These are phyloP conservation scores for Daphoenositta chrysoptera DNA, from an alignment of 2,113 vertebrate genomes.

Conservation along the genomic window DNA sequence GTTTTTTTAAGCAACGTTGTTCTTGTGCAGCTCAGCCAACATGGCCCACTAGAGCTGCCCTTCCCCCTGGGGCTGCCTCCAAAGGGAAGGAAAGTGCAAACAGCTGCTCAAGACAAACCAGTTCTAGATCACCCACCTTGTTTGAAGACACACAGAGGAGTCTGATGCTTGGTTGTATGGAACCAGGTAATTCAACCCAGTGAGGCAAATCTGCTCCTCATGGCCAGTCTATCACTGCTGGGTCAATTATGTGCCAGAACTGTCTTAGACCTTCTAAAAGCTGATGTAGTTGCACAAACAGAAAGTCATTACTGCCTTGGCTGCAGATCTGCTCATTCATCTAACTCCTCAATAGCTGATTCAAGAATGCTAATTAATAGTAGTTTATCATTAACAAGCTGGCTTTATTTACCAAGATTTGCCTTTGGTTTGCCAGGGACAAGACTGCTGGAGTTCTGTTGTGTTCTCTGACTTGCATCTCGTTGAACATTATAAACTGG, in stretches of 20 bases:
- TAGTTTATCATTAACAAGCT: not conserved
- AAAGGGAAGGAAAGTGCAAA: not conserved
- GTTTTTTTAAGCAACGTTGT: not conserved
- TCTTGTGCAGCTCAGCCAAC: not conserved
- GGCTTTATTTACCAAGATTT: not conserved
- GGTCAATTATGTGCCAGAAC: not conserved
- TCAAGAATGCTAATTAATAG: slow-evolving; percentile 15
- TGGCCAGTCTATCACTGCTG: not conserved
- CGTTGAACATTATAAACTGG: not conserved
- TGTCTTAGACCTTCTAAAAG: not conserved
- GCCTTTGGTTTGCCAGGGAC: not conserved
- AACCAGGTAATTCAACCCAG: not conserved
- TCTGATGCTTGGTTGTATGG: not conserved
- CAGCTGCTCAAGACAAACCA: not conserved
- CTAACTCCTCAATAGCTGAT: not conserved
- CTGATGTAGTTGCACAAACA: slow-evolving; percentile 13
- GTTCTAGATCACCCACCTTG: not conserved
- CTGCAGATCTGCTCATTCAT: not conserved
- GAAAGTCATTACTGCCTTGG: not conserved
- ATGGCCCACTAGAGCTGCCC: not conserved
- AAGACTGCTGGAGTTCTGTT: not conserved
- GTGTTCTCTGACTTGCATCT: not conserved
- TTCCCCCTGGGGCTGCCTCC: not conserved
- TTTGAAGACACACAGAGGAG: not conserved
- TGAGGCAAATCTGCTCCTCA: not conserved